Evolutionary conservation across 2,113 vertebrate genomes (phyloP).

Genomic region (cattle (Bos taurus)): ARS-UCD2.0 NC_037328.1:32561501-32562000

Average conservation of each 20-base stretch:
- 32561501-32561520: not conserved
- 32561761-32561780: not conserved
- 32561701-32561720: not conserved
- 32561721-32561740: not conserved
- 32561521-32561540: not conserved
- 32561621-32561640: not conserved
- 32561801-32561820: not conserved
- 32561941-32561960: not conserved
- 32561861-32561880: not conserved
- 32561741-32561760: not conserved
- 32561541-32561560: not conserved
- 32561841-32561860: not conserved
- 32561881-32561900: not conserved
- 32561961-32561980: not conserved
- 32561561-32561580: not conserved
- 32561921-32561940: not conserved
- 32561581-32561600: not conserved
- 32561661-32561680: not conserved
- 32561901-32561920: not conserved
- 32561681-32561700: not conserved
- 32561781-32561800: not conserved
- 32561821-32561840: not conserved
- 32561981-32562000: accelerated
- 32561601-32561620: not conserved
- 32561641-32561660: not conserved